Percentiles rank a stretch among this genome's conserved stretches.
These are phyloP conservation scores for Julus scandinavius DNA, from an alignment of 2,888 invertebrate genomes.

Conservation along the genomic window DNA sequence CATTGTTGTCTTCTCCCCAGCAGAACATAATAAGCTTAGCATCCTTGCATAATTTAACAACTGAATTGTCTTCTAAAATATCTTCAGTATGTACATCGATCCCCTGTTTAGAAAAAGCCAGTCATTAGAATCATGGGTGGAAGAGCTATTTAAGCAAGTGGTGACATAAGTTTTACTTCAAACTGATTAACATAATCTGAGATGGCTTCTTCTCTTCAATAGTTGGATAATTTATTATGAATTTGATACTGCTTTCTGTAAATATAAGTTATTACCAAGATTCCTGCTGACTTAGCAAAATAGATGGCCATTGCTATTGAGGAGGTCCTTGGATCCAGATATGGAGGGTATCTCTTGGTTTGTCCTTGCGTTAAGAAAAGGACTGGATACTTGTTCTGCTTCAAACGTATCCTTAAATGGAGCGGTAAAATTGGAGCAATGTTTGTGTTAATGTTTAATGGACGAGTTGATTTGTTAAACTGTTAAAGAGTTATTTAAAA, in stretches of 20 bases:
- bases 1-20: constrained; percentile 97
- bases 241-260: too few relatives aligned
- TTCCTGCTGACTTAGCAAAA: constrained; percentile 82
- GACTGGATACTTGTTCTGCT: constrained; percentile 97
- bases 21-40: constrained; percentile 90
- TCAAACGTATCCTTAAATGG: constrained; percentile 77
- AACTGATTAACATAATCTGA: too few relatives aligned
- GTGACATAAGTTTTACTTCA: too few relatives aligned
- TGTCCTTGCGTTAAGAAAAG: constrained; percentile 90
- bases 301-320: constrained; percentile 83
- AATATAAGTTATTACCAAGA: constrained; percentile 71
- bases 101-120: constrained; percentile 69
- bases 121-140: not conserved
- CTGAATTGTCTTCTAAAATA: constrained; percentile 81
- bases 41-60: constrained; percentile 82
- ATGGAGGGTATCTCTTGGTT: constrained; percentile 78
- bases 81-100: constrained; percentile 95
- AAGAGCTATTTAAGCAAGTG: too few relatives aligned
- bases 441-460: too few relatives aligned
- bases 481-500: not conserved
- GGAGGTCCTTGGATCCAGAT: constrained; percentile 85
- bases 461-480: not conserved
- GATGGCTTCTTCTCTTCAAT: not conserved
- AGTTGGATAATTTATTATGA: too few relatives aligned
- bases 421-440: not conserved